Conservation (phyloP, 2,888 invertebrate species). For the Lamproptera curius region DNA sequence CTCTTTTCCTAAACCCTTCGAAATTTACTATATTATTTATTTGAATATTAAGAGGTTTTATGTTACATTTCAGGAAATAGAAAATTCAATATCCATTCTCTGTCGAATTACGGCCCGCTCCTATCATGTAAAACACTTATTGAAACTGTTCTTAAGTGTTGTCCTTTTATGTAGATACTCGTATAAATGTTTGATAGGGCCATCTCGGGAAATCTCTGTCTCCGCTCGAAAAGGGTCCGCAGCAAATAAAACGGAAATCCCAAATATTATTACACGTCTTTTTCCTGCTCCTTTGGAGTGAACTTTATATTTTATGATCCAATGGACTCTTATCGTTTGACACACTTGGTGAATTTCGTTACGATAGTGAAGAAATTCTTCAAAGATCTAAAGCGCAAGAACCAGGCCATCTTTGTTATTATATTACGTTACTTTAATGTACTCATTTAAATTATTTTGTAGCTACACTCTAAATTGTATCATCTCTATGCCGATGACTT, state of each 20-base stretch:
- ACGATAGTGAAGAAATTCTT: no score
- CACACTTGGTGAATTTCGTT: slow-evolving; percentile 65
- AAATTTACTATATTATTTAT: no score
- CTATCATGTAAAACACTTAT: slow-evolving; percentile 67
- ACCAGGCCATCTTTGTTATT: no score
- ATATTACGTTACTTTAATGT: no score
- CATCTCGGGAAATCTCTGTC: slow-evolving; percentile 77
- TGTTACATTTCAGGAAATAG: slow-evolving; percentile 19
- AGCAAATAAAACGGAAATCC: slow-evolving; percentile 77
- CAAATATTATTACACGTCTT: slow-evolving; percentile 75
- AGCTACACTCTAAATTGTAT: no score
- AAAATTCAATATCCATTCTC: slow-evolving; percentile 24
- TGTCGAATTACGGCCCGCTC: slow-evolving; percentile 36
- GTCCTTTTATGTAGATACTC: slow-evolving; percentile 77
- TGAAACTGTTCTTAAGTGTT: slow-evolving; percentile 75
- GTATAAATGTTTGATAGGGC: slow-evolving; percentile 77
- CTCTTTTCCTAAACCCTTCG: no score
- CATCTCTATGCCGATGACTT: no score
- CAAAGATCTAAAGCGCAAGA: no score
- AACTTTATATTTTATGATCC: slow-evolving; percentile 77
- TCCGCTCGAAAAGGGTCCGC: slow-evolving; percentile 75
- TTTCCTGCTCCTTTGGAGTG: slow-evolving; percentile 73
- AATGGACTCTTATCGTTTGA: slow-evolving; percentile 73
- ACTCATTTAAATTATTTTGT: no score
- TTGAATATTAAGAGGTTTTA: no score